Conservation (phyloP, 2,797 vertebrate species). For the Orestias chungarensis region DNA sequence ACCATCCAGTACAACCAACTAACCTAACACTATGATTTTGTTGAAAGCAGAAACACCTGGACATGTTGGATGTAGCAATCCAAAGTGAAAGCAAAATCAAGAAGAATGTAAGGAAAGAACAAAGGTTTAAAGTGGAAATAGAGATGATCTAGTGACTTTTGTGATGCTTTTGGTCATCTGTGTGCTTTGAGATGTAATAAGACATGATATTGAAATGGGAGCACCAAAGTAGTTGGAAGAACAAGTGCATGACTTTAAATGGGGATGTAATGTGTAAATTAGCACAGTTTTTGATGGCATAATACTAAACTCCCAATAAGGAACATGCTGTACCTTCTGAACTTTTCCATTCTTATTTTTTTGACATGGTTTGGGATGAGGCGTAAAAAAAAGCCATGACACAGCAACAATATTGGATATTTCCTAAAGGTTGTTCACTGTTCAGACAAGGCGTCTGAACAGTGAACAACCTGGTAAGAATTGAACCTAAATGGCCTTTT, state of each 20-base stretch:
- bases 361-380: background rate
- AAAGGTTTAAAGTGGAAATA: no score
- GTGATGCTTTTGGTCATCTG: no score
- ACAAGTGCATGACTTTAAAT: background rate
- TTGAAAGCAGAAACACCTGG: no score
- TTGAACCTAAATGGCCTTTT: slow-evolving; percentile 11
- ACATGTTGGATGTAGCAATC: no score
- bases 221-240: no score
- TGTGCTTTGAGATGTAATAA: background rate
- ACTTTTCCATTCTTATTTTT: background rate
- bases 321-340: background rate
- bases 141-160: no score
- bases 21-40: background rate
- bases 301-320: background rate
- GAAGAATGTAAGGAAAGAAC: no score
- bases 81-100: no score
- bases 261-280: background rate
- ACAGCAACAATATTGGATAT: background rate
- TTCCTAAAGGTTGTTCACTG: slow-evolving; percentile 11
- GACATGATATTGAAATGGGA: no score
- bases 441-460: background rate
- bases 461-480: slow-evolving; percentile 10
- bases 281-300: background rate
- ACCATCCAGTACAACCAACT: no score
- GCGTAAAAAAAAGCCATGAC: background rate